Percentiles rank a stretch among this genome's conserved stretches.
Conservation (phyloP, 2,797 vertebrate genomes). For the Sparus aurata region DNA sequence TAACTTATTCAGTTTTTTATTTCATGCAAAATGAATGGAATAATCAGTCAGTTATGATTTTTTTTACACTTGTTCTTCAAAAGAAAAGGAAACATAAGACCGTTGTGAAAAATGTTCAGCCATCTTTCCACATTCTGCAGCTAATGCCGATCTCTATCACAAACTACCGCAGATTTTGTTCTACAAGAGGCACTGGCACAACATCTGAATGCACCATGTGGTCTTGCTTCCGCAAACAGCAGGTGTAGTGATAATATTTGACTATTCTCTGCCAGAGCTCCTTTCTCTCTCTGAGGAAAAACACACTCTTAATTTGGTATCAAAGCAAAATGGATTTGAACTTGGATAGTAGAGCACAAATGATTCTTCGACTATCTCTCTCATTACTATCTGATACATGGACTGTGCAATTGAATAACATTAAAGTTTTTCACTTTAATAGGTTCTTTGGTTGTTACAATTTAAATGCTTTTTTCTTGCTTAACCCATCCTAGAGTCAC, state of each 20-base stretch:
- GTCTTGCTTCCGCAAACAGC: conserved; percentile 29
- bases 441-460: conserved; percentile 49
- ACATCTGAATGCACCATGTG: background rate
- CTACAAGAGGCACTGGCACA: conserved; percentile 10
- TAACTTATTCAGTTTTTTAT: conserved; percentile 46
- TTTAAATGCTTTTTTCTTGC: background rate
- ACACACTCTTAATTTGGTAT: conserved; percentile 32
- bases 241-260: background rate
- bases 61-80: conserved; percentile 19
- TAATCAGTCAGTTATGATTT: conserved; percentile 12
- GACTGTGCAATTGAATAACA: background rate
- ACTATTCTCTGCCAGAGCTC: conserved; percentile 12
- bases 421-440: conserved; percentile 13
- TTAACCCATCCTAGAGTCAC: background rate
- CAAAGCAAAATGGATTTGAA: conserved; percentile 16
- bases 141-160: conserved; percentile 18
- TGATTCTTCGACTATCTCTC: background rate
- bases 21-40: conserved; percentile 40
- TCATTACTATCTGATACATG: conserved; percentile 8
- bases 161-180: conserved; percentile 6
- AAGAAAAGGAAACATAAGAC: conserved; percentile 35
- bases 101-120: conserved; percentile 32
- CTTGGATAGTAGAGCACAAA: conserved; percentile 14
- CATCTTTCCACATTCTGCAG: background rate
- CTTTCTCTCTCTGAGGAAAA: conserved; percentile 11